Conservation (phyloP, 2,888 invertebrate species). For the Drosophila phalerata region DNA sequence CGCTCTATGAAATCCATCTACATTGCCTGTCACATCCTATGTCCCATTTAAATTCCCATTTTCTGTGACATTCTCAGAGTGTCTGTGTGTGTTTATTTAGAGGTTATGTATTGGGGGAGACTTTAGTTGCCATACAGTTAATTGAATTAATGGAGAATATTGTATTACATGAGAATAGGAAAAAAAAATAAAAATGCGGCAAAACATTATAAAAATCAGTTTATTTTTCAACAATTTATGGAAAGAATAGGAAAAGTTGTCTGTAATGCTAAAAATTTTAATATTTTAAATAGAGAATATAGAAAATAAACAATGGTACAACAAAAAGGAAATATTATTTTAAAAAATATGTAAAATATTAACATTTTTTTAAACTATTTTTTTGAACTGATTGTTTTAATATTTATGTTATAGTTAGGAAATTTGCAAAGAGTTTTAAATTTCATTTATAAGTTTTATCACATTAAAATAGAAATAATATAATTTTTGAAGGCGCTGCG, state of each 20-base stretch:
- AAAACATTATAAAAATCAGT: not conserved
- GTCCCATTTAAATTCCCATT: constrained; percentile 24
- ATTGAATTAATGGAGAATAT: constrained; percentile 73
- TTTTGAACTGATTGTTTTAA: not conserved
- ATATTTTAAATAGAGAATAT: not conserved
- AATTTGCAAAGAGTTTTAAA: not conserved
- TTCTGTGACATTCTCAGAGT: constrained; percentile 23
- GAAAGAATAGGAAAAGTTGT: no score
- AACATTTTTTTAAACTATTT: no score
- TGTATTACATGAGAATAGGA: constrained; percentile 45
- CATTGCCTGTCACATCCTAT: constrained; percentile 32
- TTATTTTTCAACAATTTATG: not conserved
- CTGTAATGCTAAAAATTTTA: not conserved
- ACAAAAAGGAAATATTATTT: not conserved
- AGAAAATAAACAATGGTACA: not conserved
- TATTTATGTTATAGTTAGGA: not conserved
- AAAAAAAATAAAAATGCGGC: constrained; percentile 21
- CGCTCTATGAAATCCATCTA: constrained; percentile 54
- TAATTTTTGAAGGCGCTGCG: constrained; percentile 22
- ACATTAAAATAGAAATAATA: not conserved
- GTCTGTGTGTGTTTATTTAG: constrained; percentile 42
- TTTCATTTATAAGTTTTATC: not conserved
- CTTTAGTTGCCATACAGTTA: constrained; percentile 51
- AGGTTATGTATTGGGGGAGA: constrained; percentile 40
- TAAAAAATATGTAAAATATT: no score